Evolutionary conservation across 2,888 invertebrate genomes (phyloP), one percentile per base, ranked within the genome.

Genomic region (Drosophila buzzatii): DNA sequence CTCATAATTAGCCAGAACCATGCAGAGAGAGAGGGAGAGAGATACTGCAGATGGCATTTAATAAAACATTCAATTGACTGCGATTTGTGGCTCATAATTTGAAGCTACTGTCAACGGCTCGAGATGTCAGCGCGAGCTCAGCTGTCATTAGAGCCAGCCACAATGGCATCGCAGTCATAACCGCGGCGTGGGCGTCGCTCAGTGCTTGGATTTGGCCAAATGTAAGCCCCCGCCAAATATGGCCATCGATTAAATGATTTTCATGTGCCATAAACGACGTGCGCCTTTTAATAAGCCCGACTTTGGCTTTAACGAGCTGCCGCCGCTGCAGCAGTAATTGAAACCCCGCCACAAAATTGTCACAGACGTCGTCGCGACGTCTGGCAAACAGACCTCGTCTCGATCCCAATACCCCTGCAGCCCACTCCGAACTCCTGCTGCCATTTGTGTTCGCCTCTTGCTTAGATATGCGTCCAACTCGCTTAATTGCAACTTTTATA

Each of bases 161-260:
- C 71, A 74, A 47, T 18, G 35, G 27, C 12, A 47, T 18, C 23
- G 27, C 12, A 65, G 63, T 64, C 63, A 70, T 31, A 58, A 53
- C 47, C 47, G 6, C 10, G 49, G 49, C 49, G 72, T 75, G 81
- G 80, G 81, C 81, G 81, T 73, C 55, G 31, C 76, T 60, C 55
- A 35, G 61, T 57, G 49, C 6, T 49, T 49, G 33, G 33, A 51
- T 51, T 73, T 72, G 81, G 78, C 81, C 68, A 81, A 81, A 78
- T 68, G 57, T 81, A 52, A 79, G 63, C 81, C 73, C 14, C 73
- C 67, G 58, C 89, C 83, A 83, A 81, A 84, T 89, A 89, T 89
- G 84, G 89, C 85, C 86, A 85, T 73, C 90, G 90, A 90, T 88
- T 90, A 85, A 90, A 89, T 88, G 90, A 88, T 85, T 85, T 85